Base-by-base conservation (phyloP, 2,888 invertebrate genomes). In the Drosophila kambysellisi region DNA sequence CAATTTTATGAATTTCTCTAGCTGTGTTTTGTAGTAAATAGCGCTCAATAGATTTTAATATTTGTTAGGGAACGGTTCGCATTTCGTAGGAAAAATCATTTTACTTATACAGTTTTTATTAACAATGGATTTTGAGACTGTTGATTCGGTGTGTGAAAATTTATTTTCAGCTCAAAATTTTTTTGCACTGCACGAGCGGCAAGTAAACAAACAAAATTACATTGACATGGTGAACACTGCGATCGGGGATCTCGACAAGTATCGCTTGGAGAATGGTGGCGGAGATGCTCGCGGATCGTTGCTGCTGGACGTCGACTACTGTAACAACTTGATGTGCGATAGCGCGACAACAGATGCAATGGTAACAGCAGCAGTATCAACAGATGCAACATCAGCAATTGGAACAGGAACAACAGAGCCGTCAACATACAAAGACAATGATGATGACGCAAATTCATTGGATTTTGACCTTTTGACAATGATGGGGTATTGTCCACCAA, bases 31-130 rank as follows among this genome's bases (percentile, higher is more conserved):
- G 33, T 5, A 11, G 15, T 0, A 17, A 15, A 35, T 8, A 54
- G 29, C 37, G 54, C 69, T 84, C 76, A 89, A 70, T 81, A 71
- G 72, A 74, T 87, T 84, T 83, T 72, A 70, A 66, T 62, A 62
- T 59, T 74, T 60, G 57, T 65, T 87, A 83, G 82, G 76, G 84
- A 81, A 61, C 84, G 68, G 81, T 87, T 84, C 84, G 83, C 75
- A 63, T 72, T 71, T 64, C 67, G 69, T 83, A 74, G 59, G 72
- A 65, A 66, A 69, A 75, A 53, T 60, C 68, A 76, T 67, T 66
- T 70, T 57, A 70, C 68, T 74, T 73, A 70, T 54, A 46, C 60
- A 52, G 30, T 73, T 82, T 82, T 85, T 79, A 65, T 56, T 63
- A 53, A 66, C 52, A 15, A 89, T 84, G 84, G 84, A 89, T 64